Evolutionary conservation across 1,140 invertebrate species (phyloP).

Genomic region (Lineus longissimus): DNA sequence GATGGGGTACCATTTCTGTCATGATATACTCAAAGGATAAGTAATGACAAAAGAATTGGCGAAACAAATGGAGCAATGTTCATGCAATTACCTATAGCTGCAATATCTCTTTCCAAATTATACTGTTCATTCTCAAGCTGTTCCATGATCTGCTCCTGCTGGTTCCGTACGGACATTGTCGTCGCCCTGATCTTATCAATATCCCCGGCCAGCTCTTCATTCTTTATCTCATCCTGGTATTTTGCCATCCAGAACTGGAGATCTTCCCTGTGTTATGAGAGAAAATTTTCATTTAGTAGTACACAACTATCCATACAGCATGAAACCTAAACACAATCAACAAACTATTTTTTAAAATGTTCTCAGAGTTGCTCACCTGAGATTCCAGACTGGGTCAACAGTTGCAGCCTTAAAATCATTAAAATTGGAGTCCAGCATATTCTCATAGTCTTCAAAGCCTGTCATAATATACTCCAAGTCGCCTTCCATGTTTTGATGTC

Average conservation of each 20-base stretch:
- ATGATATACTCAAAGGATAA: too few relatives aligned
- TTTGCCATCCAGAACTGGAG: slow-evolving; percentile 43
- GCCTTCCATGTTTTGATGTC: slow-evolving; percentile 24
- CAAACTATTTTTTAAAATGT: background rate
- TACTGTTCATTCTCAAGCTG: slow-evolving; percentile 36
- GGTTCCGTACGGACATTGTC: slow-evolving; percentile 31
- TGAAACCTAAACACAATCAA: background rate
- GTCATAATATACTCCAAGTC: slow-evolving; percentile 33
- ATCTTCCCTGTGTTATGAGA: slow-evolving; percentile 36
- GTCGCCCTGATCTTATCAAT: slow-evolving; percentile 33
- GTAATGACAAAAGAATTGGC: too few relatives aligned
- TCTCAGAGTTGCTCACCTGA: slow-evolving; percentile 26
- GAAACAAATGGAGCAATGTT: too few relatives aligned
- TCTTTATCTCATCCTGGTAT: slow-evolving; percentile 32
- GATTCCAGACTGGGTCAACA: slow-evolving; percentile 42
- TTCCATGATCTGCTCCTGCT: slow-evolving; percentile 36
- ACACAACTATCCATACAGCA: background rate
- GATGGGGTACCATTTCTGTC: too few relatives aligned
- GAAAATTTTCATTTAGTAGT: background rate
- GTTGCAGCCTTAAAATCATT: slow-evolving; percentile 39
- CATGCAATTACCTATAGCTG: slow-evolving; percentile 27
- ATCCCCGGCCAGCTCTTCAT: slow-evolving; percentile 33
- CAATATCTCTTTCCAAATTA: slow-evolving; percentile 38
- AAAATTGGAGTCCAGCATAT: slow-evolving; percentile 30
- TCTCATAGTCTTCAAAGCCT: slow-evolving; percentile 39